Evolutionary conservation across 2,113 vertebrate species (phyloP).

Genomic region (Heteronetta atricapilla): DNA sequence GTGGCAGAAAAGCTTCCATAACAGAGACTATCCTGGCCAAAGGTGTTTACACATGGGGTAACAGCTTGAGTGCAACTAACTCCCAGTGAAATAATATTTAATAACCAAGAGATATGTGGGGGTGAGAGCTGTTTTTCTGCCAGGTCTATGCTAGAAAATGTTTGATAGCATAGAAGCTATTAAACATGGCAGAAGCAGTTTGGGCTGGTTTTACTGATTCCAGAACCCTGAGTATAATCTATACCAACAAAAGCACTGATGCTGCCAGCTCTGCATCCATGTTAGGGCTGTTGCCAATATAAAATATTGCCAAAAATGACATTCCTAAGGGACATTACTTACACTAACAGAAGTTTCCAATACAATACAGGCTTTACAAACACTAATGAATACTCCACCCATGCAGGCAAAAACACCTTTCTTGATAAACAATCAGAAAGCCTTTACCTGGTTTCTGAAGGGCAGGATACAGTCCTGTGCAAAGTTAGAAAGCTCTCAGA

Average conservation of each 20-base stretch:
- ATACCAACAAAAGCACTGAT: not conserved
- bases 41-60: not conserved
- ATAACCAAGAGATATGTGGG: not conserved
- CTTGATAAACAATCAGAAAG: not conserved
- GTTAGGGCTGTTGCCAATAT: not conserved
- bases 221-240: not conserved
- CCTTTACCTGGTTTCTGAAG: not conserved
- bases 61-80: not conserved
- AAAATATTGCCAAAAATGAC: slow-evolving; percentile 2
- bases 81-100: not conserved
- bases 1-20: not conserved
- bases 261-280: not conserved
- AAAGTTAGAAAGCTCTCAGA: not conserved
- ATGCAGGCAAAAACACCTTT: not conserved
- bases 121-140: not conserved
- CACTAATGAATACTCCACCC: not conserved
- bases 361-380: slow-evolving; percentile 18
- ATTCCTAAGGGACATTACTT: slow-evolving; percentile 11
- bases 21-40: not conserved
- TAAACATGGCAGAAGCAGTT: not conserved
- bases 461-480: not conserved
- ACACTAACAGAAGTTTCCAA: not conserved
- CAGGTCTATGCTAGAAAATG: not conserved
- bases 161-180: not conserved
- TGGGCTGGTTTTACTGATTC: not conserved